These are phyloP conservation scores for Plebejus anna DNA, from an alignment of 2,888 invertebrate genomes.

Conservation along the genomic window DNA sequence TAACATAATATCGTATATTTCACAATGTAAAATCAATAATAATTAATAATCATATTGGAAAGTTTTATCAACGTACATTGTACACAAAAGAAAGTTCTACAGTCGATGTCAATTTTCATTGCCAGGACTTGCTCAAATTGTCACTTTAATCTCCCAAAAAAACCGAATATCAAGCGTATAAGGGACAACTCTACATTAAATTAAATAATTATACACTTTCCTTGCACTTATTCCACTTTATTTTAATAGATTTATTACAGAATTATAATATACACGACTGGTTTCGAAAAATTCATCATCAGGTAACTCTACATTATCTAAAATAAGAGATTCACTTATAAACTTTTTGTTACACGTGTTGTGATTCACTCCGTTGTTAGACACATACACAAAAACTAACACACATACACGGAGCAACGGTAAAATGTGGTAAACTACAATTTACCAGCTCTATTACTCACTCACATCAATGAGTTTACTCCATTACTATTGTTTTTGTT, in stretches of 20 bases:
- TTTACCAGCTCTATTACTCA: constrained; percentile 20
- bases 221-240: too few species aligned
- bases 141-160: too few species aligned
- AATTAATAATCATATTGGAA: neutral
- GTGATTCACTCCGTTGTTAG: neutral
- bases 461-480: constrained; percentile 11
- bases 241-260: too few species aligned
- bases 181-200: neutral
- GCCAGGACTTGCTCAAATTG: too few species aligned
- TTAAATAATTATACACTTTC: neutral
- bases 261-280: too few species aligned
- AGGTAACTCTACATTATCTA: neutral
- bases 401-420: neutral
- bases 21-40: too few species aligned
- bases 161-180: too few species aligned
- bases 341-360: neutral
- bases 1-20: too few species aligned
- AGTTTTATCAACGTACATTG: neutral
- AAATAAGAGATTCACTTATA: neutral
- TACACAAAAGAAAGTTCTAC: too few species aligned
- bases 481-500: constrained; percentile 13
- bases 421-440: constrained; percentile 9
- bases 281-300: too few species aligned
- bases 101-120: too few species aligned
- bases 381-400: neutral